Conservation (phyloP, 1,140 invertebrate genomes). For the Danaus plexippus region DNA sequence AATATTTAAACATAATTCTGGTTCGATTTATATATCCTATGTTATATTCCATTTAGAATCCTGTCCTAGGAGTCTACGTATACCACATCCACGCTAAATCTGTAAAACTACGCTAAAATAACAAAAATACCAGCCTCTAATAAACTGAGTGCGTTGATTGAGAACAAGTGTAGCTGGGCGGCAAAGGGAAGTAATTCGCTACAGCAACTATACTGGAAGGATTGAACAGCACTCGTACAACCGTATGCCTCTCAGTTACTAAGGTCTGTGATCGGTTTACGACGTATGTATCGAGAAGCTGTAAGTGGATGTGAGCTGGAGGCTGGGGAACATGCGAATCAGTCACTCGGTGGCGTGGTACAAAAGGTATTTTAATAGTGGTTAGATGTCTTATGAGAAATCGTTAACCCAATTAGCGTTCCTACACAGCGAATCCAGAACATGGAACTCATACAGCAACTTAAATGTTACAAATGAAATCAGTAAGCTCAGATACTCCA, state of each 20-base stretch:
- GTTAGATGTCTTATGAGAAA: conserved; percentile 49
- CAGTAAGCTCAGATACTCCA: conserved; percentile 15
- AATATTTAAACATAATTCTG: too few species aligned
- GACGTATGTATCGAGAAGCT: conserved; percentile 66
- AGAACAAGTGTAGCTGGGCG: conserved; percentile 54
- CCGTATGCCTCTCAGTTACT: conserved; percentile 66
- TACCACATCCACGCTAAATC: conserved; percentile 59
- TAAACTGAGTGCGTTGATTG: conserved; percentile 54
- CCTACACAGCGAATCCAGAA: conserved; percentile 31
- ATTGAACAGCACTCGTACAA: conserved; percentile 29
- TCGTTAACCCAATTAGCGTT: conserved; percentile 45
- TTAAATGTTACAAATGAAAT: conserved; percentile 16
- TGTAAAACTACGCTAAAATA: conserved; percentile 59
- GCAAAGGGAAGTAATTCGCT: conserved; percentile 52
- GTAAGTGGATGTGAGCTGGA: conserved; percentile 68
- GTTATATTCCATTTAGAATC: too few species aligned
- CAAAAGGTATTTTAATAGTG: conserved; percentile 64
- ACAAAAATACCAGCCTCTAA: conserved; percentile 65
- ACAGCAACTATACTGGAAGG: conserved; percentile 19
- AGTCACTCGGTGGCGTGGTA: conserved; percentile 71
- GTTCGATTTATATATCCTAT: too few species aligned
- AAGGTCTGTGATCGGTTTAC: conserved; percentile 54
- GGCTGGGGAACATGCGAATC: conserved; percentile 68
- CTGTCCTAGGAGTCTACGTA: conserved; percentile 22
- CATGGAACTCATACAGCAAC: conserved; percentile 18